Conservation (phyloP, 2,888 invertebrate genomes). For the Gryllus longicercus region DNA sequence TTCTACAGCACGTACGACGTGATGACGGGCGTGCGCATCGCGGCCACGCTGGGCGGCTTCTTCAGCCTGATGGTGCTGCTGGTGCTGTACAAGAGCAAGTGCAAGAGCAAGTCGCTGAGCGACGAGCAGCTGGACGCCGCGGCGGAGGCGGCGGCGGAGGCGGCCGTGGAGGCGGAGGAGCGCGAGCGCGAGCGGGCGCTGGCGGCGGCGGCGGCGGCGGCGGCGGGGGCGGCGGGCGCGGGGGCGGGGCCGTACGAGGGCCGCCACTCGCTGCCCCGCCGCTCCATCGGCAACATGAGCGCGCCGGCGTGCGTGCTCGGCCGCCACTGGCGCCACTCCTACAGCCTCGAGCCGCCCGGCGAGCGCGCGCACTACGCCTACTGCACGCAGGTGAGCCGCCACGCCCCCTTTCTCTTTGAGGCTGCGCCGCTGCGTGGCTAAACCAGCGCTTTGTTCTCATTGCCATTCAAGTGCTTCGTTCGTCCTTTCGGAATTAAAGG, state of each 20-base stretch:
- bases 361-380: conserved; percentile 38
- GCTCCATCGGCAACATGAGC: conserved; percentile 66
- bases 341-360: conserved; percentile 41
- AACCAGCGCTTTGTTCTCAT: no score
- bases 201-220: conserved; percentile 60
- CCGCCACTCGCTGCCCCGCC: conserved; percentile 46
- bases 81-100: conserved; percentile 84
- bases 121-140: conserved; percentile 75
- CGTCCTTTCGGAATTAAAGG: no score
- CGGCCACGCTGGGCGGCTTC: conserved; percentile 85
- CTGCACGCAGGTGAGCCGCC: neutral
- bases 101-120: conserved; percentile 51
- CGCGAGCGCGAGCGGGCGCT: conserved; percentile 55
- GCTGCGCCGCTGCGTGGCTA: no score
- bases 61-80: conserved; percentile 88
- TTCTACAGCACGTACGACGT: conserved; percentile 90
- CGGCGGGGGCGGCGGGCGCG: conserved; percentile 58
- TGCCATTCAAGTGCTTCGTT: no score
- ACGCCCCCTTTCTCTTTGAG: no score
- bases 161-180: conserved; percentile 57
- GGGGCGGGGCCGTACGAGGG: conserved; percentile 62
- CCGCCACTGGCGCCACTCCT: conserved; percentile 53
- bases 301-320: conserved; percentile 53
- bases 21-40: conserved; percentile 90
- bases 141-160: conserved; percentile 60